Percentiles rank a stretch among this genome's conserved stretches.
phyloP scores from a whole-genome alignment of 2,888 invertebrate species.

The Macropis europaea region DNA sequence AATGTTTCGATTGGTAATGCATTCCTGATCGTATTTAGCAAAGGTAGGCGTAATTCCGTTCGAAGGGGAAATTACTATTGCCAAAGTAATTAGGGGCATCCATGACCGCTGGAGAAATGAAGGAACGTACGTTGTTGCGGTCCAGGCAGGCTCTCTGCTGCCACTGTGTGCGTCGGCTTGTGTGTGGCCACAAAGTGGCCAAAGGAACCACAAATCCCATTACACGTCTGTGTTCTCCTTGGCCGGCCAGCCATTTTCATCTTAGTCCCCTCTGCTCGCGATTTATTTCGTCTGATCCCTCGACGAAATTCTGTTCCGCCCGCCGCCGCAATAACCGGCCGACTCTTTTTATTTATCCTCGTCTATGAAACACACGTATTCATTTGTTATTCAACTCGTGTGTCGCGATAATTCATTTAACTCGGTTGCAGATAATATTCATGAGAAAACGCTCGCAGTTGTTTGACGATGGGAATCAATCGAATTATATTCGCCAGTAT shows the following conservation, averaged over 20 bases:
- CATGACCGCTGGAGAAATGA: slow-evolving; percentile 19
- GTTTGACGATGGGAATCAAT: too few relatives aligned
- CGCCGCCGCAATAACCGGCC: not conserved
- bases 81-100: slow-evolving; percentile 38
- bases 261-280: slow-evolving; percentile 26
- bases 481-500: too few relatives aligned
- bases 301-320: not conserved
- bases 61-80: slow-evolving; percentile 5
- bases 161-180: slow-evolving; percentile 43
- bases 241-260: slow-evolving; percentile 12
- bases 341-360: too few relatives aligned
- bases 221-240: slow-evolving; percentile 46
- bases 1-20: not conserved
- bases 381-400: not conserved
- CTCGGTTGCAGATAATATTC: too few relatives aligned
- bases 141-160: slow-evolving; percentile 30
- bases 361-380: too few relatives aligned
- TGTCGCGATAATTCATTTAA: not conserved
- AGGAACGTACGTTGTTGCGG: slow-evolving; percentile 40
- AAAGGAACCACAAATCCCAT: slow-evolving; percentile 63
- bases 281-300: slow-evolving; percentile 7
- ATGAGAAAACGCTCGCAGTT: too few relatives aligned
- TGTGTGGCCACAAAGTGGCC: slow-evolving; percentile 59
- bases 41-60: not conserved
- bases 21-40: not conserved